Evolutionary conservation across 53 echinoderm and acorn worm genomes (phyloP).

Genomic region (Arbacia lixula): DNA sequence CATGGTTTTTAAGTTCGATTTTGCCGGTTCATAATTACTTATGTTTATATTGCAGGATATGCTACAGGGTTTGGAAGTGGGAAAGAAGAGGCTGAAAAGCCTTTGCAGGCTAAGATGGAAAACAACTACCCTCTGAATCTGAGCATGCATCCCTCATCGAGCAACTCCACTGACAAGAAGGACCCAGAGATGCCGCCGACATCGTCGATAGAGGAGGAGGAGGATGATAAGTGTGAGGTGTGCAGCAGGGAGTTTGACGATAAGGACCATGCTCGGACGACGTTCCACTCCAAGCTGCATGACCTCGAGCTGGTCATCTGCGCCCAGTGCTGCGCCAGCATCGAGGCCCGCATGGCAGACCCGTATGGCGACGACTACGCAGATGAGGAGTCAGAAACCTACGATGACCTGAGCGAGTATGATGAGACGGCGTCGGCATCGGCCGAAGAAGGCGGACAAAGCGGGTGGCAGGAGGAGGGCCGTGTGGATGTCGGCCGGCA

Average conservation of each 20-base stretch:
- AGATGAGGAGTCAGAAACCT: background rate
- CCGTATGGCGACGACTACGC: background rate
- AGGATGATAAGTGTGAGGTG: constrained; percentile 16
- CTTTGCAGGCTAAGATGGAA: too few species aligned
- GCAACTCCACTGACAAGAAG: too few species aligned
- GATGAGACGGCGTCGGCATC: background rate
- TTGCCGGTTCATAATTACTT: too few species aligned
- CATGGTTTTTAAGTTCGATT: too few species aligned
- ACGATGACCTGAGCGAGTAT: constrained; percentile 3
- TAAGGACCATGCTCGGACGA: constrained; percentile 4
- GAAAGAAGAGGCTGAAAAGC: too few species aligned
- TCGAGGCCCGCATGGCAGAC: background rate
- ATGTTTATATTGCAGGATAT: too few species aligned
- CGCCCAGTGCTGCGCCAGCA: constrained; percentile 3
- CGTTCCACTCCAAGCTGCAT: constrained; percentile 24
- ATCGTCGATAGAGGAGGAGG: too few species aligned
- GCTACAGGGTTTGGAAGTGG: too few species aligned
- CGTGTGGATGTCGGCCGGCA: background rate
- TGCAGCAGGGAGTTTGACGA: background rate
- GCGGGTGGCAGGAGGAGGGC: background rate
- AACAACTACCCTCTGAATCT: too few species aligned
- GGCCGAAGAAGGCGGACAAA: background rate
- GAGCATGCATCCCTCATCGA: too few species aligned
- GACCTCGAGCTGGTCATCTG: constrained; percentile 34
- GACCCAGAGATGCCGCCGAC: too few species aligned